Evolutionary conservation across 2,888 invertebrate genomes (phyloP), one percentile per base, ranked within the genome.

Genomic region (Agrochola lychnidis): DNA sequence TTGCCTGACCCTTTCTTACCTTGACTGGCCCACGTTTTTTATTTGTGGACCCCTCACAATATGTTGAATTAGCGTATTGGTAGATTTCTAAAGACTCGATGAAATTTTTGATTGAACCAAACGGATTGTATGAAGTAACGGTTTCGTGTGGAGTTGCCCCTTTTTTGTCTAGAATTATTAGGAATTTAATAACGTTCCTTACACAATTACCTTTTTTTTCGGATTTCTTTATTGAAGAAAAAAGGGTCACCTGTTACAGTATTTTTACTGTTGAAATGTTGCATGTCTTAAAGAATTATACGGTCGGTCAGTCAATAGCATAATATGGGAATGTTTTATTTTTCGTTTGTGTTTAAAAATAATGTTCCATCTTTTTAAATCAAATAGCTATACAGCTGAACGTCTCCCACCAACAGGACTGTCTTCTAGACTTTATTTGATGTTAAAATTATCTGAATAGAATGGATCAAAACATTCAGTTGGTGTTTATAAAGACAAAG

Each of bases 21-120:
- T 96, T 92, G 73, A 92, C 94, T 94, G 91, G 95, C 95, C 96
- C 95, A 92, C 92, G 92, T 93, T 96, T 96, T 94, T 94, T 94
- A 92, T 92, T 87, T 79, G 79, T 84, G 87, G 92, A 92, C 93
- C 96, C 96, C 95, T 94, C 93, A 94, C 96, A 96, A 96, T 95
- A 96, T 95, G 94, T 95, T 94, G 95, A 95, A 96, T 96, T 96
- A 96, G 93, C 95, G 96, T 96, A 96, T 96, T 96, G 96, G 96
- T 94, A 90, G 91, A 95, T 94, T 95, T 96, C 93, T 94, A 96
- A 93, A 93, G 96, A 92, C 89, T 88, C 94, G 95, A 96, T 95
- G 96, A 96, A 96, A 93, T 95, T 96, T 95, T 95, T 95, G 96
- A 96, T 96, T 96, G 96, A 93, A 94, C 94, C 90, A 93, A 96